Evolutionary conservation across 2,888 invertebrate genomes (phyloP), one percentile per base, ranked within the genome.

Genomic region (Rhagonycha fulva): DNA sequence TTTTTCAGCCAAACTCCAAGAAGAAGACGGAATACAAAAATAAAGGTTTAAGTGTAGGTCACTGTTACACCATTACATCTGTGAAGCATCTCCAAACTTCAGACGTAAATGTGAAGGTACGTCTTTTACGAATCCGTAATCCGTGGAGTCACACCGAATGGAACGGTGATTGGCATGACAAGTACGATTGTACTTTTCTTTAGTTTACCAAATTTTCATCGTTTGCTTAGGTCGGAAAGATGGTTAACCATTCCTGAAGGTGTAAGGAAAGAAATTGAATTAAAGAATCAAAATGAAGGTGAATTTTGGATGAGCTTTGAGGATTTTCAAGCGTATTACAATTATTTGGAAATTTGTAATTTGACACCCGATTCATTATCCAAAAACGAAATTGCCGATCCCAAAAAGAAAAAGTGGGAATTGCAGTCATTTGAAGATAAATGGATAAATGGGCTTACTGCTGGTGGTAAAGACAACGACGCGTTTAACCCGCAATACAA

Each of bases 291-390:
- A 82, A 92, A 94, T 5, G 99, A 99, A 84, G 99, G 99, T 0
- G 98, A 99, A 88, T 99, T 99, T 88, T 99, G 98, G 98, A 98
- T 98, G 94, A 93, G 96, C 0, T 97, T 92, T 87, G 94, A 94
- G 84, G 98, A 99, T 87, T 98, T 97, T 84, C 89, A 93, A 68
- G 90, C 89, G n/a, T 92, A 95, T 83, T 98, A 98, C 86, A 89
- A 86, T 87, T 92, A 93, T 80, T 90, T 98, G 81, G 98, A 98
- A 88, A 95, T 99, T 81, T 98, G 98, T 87, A 98, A 98, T 87
- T 93, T 98, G 87, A 97, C 95, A 85, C 98, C 98, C 0, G 98
- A 98, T 85, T 95, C 97, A 0, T 87, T 98, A 82, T 94, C 94
- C 67, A 94, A 95, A 7, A 93, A 93, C 23, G 93, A 93, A 81